These are phyloP conservation scores for Heterocephalus glaber DNA, from an alignment of 2,113 vertebrate species.

Conservation along the genomic window DNA sequence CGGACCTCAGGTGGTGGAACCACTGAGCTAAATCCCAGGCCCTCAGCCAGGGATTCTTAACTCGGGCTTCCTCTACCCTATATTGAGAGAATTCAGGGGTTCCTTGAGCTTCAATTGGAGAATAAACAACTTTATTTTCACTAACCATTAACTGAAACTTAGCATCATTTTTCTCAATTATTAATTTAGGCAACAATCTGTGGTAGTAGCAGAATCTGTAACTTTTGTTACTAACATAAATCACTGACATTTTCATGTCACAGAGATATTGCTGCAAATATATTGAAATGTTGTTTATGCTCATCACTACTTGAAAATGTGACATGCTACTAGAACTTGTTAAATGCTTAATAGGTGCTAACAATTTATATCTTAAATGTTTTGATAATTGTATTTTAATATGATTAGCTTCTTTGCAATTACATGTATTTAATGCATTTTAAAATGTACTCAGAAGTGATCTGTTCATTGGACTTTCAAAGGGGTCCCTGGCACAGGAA, in stretches of 20 bases:
- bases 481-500: neutral
- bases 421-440: neutral
- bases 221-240: neutral
- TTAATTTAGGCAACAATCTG: neutral
- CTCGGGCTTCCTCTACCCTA: neutral
- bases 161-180: conserved; percentile 15
- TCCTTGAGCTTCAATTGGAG: neutral
- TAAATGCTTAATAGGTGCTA: neutral
- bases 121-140: conserved; percentile 26
- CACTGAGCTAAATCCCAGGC: too few relatives aligned
- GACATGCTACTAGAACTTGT: neutral
- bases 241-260: neutral
- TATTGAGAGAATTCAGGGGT: neutral
- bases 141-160: conserved; percentile 1
- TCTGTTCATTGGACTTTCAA: neutral
- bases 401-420: neutral
- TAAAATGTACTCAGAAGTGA: neutral
- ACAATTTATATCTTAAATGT: neutral
- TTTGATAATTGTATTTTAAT: neutral
- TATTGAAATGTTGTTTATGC: neutral
- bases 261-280: neutral
- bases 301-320: neutral
- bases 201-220: neutral
- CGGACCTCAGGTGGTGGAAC: too few relatives aligned
- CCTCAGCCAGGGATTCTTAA: neutral